Base-by-base conservation (phyloP, 92 coral and sea anemone genomes). In the Palythoa caribaeorum region DNA sequence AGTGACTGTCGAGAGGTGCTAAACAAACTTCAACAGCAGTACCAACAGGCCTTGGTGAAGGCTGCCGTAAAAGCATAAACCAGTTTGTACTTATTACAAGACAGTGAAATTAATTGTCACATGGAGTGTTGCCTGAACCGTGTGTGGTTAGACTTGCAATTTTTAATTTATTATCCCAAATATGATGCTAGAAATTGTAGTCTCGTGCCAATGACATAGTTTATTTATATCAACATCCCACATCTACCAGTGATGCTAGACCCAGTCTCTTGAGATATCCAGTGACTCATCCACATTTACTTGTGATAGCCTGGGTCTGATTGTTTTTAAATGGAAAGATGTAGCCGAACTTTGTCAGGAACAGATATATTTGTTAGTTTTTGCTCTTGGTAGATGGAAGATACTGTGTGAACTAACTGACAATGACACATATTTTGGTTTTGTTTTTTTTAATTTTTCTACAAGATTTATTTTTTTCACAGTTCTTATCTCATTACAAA, bases 21-120 rank as follows among this genome's bases (percentile, higher is more conserved):
- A 1, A 92, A 92, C 93, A 94, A 93, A 68, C 91, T 97, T 19
- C 99, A 97, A 74, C 98, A 97, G 35, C 98, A 95, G 10, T 97
- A 95, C 59, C 99, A 97, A 71, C 99, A 93, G 86, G 93, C 93
- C 71, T 88, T 96, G 5, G 91, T 95, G 71, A 95, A 97, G 88
- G 95, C 96, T 20, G 98, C 96, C 2, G 89, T 92, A 39, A 95
- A 93, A 84, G 94, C 94, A 52, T 95, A 88, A 83, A 12, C 54
- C 15, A 70, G 16, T 70, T 2, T 6, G 47, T 70, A 8, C 28
- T 70, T 3, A 19, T 70, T 38, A 9, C 14, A 11, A 0, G n/a
- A 3, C 5, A 11, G 10, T 11, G 9, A 65, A 65, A 65, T 7
- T 8, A 8, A 17, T 12, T 17, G 9, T 2, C 9, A 8, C 37